Evolutionary conservation across 2,113 vertebrate genomes (phyloP).

Genomic region (Spea bombifrons): DNA sequence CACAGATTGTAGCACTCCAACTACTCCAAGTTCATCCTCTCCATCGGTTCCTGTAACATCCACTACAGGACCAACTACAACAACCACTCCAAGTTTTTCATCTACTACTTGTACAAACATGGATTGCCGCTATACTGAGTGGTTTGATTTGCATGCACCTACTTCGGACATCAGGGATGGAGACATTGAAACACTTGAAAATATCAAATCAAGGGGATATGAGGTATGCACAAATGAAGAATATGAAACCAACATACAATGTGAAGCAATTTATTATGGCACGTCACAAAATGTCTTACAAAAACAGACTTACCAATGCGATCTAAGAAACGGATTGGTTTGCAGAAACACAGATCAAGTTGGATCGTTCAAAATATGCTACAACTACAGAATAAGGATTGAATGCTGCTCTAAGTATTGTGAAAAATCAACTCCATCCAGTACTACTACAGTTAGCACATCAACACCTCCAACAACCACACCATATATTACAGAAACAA

Average conservation of each 20-base stretch:
- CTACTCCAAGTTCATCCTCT: background rate
- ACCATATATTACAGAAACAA: background rate
- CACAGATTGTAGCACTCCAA: background rate
- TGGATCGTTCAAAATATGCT: too few relatives aligned
- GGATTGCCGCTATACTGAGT: conserved; percentile 6
- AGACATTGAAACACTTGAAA: conserved; percentile 2
- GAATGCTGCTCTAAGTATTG: too few relatives aligned
- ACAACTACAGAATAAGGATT: conserved; percentile 18
- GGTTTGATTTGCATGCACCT: conserved; percentile 28
- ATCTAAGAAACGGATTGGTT: conserved; percentile 1
- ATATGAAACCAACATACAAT: conserved; percentile 1
- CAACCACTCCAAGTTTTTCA: background rate
- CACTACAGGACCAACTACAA: background rate
- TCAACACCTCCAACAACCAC: background rate
- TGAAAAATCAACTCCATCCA: too few relatives aligned
- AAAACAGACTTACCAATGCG: conserved; percentile 8
- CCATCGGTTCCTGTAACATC: background rate
- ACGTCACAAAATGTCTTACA: background rate
- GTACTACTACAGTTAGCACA: too few relatives aligned
- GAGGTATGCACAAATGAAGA: conserved; percentile 2
- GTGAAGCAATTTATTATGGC: background rate
- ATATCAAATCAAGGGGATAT: conserved; percentile 18
- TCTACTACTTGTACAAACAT: conserved; percentile 1
- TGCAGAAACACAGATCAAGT: background rate
- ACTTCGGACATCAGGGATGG: conserved; percentile 19